Conservation (phyloP, 2,113 vertebrate genomes). For the Marmota monax region DNA sequence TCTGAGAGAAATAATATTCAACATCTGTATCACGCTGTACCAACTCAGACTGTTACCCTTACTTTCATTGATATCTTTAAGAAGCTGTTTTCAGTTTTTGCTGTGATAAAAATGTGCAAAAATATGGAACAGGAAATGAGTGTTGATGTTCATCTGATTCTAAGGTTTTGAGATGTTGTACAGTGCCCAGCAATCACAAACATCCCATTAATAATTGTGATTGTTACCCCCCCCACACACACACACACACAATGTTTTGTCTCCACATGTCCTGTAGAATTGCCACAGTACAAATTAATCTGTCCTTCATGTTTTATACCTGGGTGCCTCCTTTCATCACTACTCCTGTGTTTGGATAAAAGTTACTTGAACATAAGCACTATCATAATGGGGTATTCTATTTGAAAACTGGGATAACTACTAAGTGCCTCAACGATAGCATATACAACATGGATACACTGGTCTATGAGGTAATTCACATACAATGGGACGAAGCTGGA, state of each 20-base stretch:
- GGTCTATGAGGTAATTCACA: not conserved
- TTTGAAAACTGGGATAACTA: not conserved
- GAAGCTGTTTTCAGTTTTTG: constrained; percentile 19
- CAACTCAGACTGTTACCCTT: not conserved
- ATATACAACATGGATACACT: not conserved
- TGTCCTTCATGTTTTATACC: not conserved
- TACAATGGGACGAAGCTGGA: not conserved
- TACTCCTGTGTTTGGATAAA: not conserved
- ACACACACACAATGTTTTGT: not conserved
- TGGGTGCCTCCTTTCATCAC: not conserved
- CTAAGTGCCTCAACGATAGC: not conserved
- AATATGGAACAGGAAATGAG: not conserved
- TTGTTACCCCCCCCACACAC: not conserved
- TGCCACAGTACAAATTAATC: not conserved
- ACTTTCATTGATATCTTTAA: not conserved
- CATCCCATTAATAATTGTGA: not conserved
- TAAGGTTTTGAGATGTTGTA: not conserved
- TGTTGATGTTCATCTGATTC: not conserved
- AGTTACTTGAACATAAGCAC: not conserved
- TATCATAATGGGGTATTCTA: not conserved
- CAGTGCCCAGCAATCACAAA: not conserved
- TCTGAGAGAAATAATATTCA: not conserved
- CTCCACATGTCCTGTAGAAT: not conserved
- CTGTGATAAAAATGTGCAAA: not conserved
- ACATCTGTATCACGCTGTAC: not conserved